phyloP scores from a whole-genome alignment of 2,113 vertebrate genomes.

The Merops nubicus region DNA sequence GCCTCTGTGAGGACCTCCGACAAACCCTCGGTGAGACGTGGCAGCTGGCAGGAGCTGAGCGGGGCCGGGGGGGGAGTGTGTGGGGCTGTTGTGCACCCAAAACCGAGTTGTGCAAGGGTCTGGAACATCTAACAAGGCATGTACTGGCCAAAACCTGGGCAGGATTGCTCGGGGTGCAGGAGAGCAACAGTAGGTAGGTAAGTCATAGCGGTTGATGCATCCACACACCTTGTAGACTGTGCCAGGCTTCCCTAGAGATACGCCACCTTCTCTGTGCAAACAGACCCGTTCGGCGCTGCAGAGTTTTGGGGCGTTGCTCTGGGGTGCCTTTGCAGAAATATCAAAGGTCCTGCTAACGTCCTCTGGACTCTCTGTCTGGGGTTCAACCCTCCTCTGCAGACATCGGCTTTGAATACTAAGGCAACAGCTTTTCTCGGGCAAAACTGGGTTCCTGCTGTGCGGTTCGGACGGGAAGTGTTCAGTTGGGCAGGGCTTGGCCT shows the following conservation, averaged over 20 bases:
- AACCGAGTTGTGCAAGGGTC: fast-evolving
- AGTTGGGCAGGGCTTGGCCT: not conserved
- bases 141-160: not conserved
- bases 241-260: not conserved
- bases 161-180: not conserved
- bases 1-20: conserved; percentile 93
- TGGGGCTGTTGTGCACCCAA: not conserved
- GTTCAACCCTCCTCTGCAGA: not conserved
- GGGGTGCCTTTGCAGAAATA: not conserved
- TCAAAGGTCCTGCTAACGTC: not conserved
- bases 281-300: not conserved
- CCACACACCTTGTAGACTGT: not conserved
- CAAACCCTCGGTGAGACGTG: conserved; percentile 83
- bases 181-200: not conserved
- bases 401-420: not conserved
- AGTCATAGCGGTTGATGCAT: not conserved
- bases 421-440: not conserved
- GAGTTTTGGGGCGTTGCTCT: not conserved
- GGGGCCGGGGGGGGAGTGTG: fast-evolving
- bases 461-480: not conserved
- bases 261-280: not conserved
- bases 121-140: fast-evolving
- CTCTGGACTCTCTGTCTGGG: not conserved
- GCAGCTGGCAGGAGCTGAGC: not conserved
- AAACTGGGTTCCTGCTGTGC: not conserved